Base-by-base conservation (phyloP, 2,797 vertebrate genomes). In the Melanotaenia trifasciata region DNA sequence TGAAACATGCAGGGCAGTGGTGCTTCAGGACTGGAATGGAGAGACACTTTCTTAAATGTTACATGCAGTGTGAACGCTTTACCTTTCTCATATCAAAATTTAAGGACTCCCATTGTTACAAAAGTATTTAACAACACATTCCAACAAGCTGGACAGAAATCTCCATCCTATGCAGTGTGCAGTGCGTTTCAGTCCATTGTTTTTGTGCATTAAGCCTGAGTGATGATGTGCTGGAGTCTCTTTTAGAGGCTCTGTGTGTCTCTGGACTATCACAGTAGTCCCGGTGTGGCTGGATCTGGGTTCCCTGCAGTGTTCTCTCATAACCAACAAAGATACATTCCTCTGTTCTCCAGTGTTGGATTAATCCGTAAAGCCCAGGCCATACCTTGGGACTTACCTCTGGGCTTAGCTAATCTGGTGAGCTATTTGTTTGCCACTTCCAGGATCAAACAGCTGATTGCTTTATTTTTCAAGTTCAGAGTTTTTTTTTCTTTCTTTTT, bases 361-460 rank as follows among this genome's bases (percentile, higher is more conserved):
- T 84, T 93, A 93, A 92, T 93, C 85, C 70, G 62, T 71, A 92
- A 92, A 87, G 83, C 87, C 84, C 78, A 80, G 85, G 87, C 87
- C 84, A 88, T 83, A 88, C 76, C 83, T 82, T 79, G 76, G 81
- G 89, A 84, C n/a, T 93, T 91, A 93, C 86, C 88, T 85, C 80
- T 72, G 83, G 87, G 76, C 61, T 90, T 81, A 81, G 82, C 87
- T 93, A 93, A 93, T 94, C 92, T 91, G 86, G 74, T 87, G 76
- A 92, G 89, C 81, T 90, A 93, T 92, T 90, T 64, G 79, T 94
- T 92, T 86, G 83, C 81, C 86, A 81, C 60, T 78, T 90, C 78
- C 84, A 84, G 79, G 69, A 87, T 71, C 79, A 83, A 90, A 90
- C 80, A 87, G 78, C 77, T 89, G 86, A 88, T 87, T 77, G 72